Percentiles rank a stretch among this genome's conserved stretches.
Conservation (phyloP, 2,113 vertebrate genomes). For the Camelus bactrianus region DNA sequence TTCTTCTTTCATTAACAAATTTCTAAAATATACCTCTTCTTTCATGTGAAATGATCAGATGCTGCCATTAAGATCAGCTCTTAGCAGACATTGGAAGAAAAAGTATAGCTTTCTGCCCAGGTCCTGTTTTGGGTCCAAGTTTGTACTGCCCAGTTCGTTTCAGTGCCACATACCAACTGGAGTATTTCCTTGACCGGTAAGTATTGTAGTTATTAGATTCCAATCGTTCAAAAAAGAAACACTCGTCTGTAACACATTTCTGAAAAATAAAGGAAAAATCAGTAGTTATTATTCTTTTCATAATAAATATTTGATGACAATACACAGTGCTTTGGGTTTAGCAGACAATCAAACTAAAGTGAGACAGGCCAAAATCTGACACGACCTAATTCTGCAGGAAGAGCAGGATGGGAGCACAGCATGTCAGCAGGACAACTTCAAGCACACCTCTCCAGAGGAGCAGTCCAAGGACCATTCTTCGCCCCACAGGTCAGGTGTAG, state of each 20-base stretch:
- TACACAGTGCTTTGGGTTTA: neutral
- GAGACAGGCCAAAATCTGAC: neutral
- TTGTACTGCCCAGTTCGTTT: constrained; percentile 98
- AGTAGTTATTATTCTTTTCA: neutral
- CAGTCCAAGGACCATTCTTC: neutral
- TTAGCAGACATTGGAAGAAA: constrained; percentile 98
- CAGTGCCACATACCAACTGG: constrained; percentile 97
- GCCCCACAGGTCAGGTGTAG: neutral
- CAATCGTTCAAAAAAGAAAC: constrained; percentile 96
- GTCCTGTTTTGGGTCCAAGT: constrained; percentile 94
- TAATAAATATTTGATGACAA: neutral
- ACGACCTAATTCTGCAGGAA: neutral
- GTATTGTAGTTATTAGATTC: constrained; percentile 99
- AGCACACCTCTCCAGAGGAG: neutral
- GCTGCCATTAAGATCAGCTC: constrained; percentile 86
- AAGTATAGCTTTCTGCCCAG: constrained; percentile 98
- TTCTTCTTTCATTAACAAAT: constrained; percentile 57
- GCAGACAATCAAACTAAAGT: neutral
- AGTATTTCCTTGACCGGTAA: constrained; percentile 97
- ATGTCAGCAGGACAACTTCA: neutral
- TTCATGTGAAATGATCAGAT: neutral
- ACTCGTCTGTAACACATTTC: constrained; percentile 97
- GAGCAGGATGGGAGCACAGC: neutral
- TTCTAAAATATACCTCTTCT: constrained; percentile 37
- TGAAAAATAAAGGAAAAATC: constrained; percentile 83